Conservation (phyloP, 2,888 invertebrate genomes). For the Vannuccia rotundouncinata region DNA sequence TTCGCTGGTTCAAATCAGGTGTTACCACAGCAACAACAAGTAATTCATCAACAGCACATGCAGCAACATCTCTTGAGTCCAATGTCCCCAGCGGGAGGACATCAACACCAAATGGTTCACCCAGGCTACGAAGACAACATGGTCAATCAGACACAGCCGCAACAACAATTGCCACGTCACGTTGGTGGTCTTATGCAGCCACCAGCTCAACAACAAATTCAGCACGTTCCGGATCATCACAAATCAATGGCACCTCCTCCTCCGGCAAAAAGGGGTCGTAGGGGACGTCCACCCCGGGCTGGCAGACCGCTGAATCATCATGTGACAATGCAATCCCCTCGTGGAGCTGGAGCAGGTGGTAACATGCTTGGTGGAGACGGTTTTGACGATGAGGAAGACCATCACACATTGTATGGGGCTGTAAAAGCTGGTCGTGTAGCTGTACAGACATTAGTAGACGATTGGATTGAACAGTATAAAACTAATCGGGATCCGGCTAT, state of each 20-base stretch:
- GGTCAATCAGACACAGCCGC: background rate
- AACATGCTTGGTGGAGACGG: background rate
- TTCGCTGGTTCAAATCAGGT: background rate
- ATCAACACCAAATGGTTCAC: background rate
- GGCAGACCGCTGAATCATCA: background rate
- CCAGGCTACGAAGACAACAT: background rate
- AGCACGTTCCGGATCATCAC: background rate
- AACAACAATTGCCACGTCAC: background rate
- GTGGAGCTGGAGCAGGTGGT: background rate
- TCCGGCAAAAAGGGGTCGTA: background rate
- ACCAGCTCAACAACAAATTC: no score
- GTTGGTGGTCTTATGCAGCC: no score
- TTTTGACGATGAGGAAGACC: constrained; percentile 21
- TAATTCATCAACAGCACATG: background rate
- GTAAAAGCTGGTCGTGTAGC: constrained; percentile 34
- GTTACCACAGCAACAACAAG: background rate
- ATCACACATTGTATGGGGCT: constrained; percentile 38
- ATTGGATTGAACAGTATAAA: constrained; percentile 98
- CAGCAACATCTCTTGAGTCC: background rate
- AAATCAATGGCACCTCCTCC: background rate
- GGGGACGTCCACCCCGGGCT: background rate
- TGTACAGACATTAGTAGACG: constrained; percentile 68
- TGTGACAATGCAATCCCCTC: background rate
- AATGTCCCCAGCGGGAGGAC: background rate
- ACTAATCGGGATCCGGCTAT: constrained; percentile 80